These are phyloP conservation scores for Hoplodrina ambigua DNA, from an alignment of 2,888 invertebrate genomes.

Conservation along the genomic window DNA sequence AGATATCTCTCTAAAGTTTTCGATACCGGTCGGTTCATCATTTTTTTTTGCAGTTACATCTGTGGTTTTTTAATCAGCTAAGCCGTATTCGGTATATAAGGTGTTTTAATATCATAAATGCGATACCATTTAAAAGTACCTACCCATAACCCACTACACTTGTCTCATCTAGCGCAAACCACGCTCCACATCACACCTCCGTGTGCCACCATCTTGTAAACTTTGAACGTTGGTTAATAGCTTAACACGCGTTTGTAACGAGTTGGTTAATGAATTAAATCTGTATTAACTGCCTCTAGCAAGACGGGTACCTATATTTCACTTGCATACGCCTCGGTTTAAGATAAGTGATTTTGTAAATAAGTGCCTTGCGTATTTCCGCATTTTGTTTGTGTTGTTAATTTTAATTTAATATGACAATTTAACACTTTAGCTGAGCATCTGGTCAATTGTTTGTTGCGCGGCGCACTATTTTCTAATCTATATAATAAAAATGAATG, in stretches of 20 bases:
- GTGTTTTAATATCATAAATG: too few relatives aligned
- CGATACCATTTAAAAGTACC: background rate
- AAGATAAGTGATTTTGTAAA: slow-evolving; percentile 53
- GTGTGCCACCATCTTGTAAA: slow-evolving; percentile 73
- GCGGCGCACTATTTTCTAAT: too few relatives aligned
- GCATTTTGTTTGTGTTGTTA: background rate
- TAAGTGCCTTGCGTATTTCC: slow-evolving; percentile 37
- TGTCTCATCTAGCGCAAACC: slow-evolving; percentile 53
- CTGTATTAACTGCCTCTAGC: slow-evolving; percentile 73
- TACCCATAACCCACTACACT: background rate
- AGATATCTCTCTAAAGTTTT: too few relatives aligned
- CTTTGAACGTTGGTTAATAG: slow-evolving; percentile 76
- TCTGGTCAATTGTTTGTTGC: too few relatives aligned
- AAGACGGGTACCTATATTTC: slow-evolving; percentile 47
- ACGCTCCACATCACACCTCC: slow-evolving; percentile 52
- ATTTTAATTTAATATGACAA: too few relatives aligned
- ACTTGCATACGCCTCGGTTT: slow-evolving; percentile 51
- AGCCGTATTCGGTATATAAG: too few relatives aligned
- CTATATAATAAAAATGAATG: too few relatives aligned
- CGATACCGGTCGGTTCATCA: too few relatives aligned
- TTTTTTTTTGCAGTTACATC: too few relatives aligned
- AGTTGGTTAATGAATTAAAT: slow-evolving; percentile 85
- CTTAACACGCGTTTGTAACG: slow-evolving; percentile 82
- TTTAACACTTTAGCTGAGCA: too few relatives aligned
- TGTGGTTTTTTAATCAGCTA: too few relatives aligned